Evolutionary conservation across 2,113 vertebrate species (phyloP).

Genomic region (Amazona guildingii): DNA sequence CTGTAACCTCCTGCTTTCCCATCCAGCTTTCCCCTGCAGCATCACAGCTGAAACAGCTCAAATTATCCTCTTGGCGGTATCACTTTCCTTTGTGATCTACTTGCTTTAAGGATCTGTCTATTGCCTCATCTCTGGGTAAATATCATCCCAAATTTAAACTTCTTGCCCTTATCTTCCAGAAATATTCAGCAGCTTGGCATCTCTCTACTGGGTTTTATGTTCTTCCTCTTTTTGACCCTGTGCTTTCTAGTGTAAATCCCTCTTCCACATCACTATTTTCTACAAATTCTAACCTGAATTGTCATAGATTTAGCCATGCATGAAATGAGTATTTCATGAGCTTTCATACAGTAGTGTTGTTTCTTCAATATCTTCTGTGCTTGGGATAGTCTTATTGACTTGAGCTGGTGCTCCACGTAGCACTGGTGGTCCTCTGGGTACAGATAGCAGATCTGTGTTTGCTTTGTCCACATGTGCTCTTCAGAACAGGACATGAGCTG

Average conservation of each 20-base stretch:
- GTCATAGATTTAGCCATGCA: neutral
- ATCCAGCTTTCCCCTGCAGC: neutral
- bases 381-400: neutral
- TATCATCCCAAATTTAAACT: neutral
- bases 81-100: neutral
- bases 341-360: neutral
- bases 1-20: neutral
- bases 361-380: neutral
- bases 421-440: neutral
- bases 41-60: neutral
- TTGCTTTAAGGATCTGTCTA: neutral
- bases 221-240: neutral
- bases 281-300: neutral
- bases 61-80: neutral
- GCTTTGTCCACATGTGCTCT: accelerated
- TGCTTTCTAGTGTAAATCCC: neutral
- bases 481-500: neutral
- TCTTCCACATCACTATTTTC: neutral
- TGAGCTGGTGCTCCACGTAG: neutral
- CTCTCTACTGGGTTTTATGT: neutral
- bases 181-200: neutral
- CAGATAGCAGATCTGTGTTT: neutral
- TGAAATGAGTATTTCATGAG: neutral
- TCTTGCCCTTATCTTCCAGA: neutral
- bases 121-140: neutral